phyloP scores from a whole-genome alignment of 2,888 invertebrate genomes.

The Athalia cordata region DNA sequence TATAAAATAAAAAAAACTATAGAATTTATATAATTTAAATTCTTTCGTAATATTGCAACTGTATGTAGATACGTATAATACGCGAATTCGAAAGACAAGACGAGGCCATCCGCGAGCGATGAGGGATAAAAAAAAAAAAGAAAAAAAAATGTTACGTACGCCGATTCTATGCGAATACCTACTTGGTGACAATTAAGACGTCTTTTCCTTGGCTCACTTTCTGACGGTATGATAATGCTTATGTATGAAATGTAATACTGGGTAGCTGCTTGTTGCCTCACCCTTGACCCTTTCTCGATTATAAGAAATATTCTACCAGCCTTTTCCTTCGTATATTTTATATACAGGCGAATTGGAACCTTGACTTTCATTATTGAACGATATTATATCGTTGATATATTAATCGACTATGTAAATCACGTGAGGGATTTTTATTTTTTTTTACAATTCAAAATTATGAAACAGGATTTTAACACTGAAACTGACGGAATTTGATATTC shows the following conservation, averaged over 20 bases:
- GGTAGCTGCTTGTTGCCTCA: conserved; percentile 24
- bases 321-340: neutral
- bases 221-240: neutral
- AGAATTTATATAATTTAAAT: neutral
- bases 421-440: neutral
- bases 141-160: no score
- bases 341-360: neutral
- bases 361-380: conserved; percentile 21
- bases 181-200: conserved; percentile 23
- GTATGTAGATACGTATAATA: neutral
- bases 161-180: neutral
- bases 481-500: neutral
- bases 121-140: neutral
- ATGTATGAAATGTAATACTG: conserved; percentile 8
- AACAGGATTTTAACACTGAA: neutral
- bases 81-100: neutral
- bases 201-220: conserved; percentile 37
- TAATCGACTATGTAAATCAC: neutral
- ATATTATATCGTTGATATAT: no score
- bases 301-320: neutral
- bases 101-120: conserved; percentile 6
- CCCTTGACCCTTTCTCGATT: conserved; percentile 21
- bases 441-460: neutral
- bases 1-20: no score
- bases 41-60: neutral